Evolutionary conservation across 2,888 invertebrate species (phyloP), one percentile per base, ranked within the genome.

Genomic region (Holacanthella duospinosa): DNA sequence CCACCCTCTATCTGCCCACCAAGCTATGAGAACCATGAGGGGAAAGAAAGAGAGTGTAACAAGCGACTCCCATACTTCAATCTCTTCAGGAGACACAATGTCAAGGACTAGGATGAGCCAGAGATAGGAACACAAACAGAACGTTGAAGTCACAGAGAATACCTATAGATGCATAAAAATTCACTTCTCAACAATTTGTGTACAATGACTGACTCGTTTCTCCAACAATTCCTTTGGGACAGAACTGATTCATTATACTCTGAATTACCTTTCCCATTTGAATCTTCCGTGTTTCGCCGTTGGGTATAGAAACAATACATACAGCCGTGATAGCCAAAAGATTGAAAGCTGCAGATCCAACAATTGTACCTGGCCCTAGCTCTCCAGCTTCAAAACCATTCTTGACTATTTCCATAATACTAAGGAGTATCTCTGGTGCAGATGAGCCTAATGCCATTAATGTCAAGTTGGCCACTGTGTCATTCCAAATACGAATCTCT

Each of bases 341-440:
- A 74, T 83, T 83, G 74, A 82, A 82, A n/a, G 82, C 82, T 1
- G 82, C 82, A 1, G 82, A 82, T 0, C 82, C 43, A 9, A 82
- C 82, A 63, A 82, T 82, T 2, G 82, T 82, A 28, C 81, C 79
- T 0, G 82, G 82, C 9, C 82, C 82, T 3, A 83, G 73, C 1
- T 77, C 78, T 1, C 81, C 82, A 1, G 82, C 75, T 59, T 75
- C 67, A 72, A 76, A 73, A 57, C 74, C 74, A 64, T 77, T 78
- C 21, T 77, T 77, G 25, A 78, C 73, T 59, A 81, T 79, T 75
- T 82, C 81, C 66, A 82, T 81, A 63, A 78, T 75, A 6, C 81
- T 79, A 21, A 82, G 75, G 1, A 82, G 74, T 65, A 82, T 82
- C 74, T 82, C 82, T 0, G 82, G 82, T 1, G 82, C 81, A 60